phyloP scores from a whole-genome alignment of 2,113 vertebrate species.

The Nothoprocta perdicaria region DNA sequence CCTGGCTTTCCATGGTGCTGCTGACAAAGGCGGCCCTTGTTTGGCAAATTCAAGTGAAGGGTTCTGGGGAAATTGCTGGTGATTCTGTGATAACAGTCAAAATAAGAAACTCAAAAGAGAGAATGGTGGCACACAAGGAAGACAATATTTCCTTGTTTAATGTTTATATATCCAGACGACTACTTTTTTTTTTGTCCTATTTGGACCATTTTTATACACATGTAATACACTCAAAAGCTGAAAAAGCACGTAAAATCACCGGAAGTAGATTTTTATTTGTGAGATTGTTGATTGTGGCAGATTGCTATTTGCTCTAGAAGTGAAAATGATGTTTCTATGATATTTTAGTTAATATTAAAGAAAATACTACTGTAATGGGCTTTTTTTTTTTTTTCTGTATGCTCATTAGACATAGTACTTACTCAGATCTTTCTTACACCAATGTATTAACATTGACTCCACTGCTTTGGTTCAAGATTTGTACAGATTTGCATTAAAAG shows the following conservation, averaged over 20 bases:
- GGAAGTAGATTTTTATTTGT: constrained; percentile 11
- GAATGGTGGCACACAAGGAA: background rate
- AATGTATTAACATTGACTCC: background rate
- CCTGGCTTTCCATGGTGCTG: background rate
- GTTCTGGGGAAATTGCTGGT: background rate
- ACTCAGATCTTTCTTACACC: background rate
- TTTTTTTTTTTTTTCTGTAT: background rate
- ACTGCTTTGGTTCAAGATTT: background rate
- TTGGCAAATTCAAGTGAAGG: background rate
- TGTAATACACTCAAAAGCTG: background rate
- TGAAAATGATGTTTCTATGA: background rate
- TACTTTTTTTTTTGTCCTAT: background rate
- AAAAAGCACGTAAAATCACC: background rate
- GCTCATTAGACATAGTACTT: background rate
- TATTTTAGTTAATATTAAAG: background rate
- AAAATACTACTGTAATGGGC: background rate
- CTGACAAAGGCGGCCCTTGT: background rate
- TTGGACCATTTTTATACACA: background rate
- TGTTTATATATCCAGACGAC: background rate
- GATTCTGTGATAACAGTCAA: background rate
- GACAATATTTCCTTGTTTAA: background rate
- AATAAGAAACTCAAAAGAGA: background rate
- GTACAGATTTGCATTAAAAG: background rate
- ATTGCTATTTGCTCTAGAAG: background rate
- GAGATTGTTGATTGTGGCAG: background rate